Evolutionary conservation across 2,888 invertebrate species (phyloP).

Genomic region (Anticlea derivata): DNA sequence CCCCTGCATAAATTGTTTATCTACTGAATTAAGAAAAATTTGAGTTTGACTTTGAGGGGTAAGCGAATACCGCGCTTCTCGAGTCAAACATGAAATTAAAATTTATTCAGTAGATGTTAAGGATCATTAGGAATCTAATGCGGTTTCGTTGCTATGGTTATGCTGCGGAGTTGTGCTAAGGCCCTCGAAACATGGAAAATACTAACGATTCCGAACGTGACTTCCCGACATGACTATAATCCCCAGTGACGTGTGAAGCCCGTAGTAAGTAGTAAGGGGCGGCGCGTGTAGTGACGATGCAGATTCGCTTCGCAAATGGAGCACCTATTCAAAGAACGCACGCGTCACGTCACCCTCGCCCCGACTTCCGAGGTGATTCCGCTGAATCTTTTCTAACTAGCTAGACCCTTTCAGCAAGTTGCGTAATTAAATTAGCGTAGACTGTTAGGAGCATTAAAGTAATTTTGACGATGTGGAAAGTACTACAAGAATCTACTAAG

Average conservation of each 20-base stretch:
- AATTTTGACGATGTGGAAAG: background rate
- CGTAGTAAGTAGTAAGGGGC: constrained; percentile 11
- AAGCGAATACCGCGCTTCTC: no score
- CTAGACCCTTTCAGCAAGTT: constrained; percentile 36
- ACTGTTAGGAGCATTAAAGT: constrained; percentile 6
- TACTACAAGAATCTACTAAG: background rate
- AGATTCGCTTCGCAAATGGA: constrained; percentile 58
- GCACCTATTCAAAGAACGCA: constrained; percentile 57
- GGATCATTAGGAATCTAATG: no score
- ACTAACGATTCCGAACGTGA: constrained; percentile 20
- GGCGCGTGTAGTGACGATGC: constrained; percentile 63
- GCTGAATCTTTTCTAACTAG: constrained; percentile 40
- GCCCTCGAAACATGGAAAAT: constrained; percentile 17
- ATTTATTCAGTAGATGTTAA: no score
- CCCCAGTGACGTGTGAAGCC: constrained; percentile 17
- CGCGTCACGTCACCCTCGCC: constrained; percentile 56
- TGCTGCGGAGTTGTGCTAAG: no score
- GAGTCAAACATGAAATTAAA: no score
- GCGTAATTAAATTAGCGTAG: constrained; percentile 24
- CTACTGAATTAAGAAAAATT: no score
- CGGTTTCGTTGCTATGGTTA: no score
- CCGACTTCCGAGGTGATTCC: constrained; percentile 44
- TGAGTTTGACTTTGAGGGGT: no score
- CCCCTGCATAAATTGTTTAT: constrained; percentile 4
- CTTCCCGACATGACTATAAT: constrained; percentile 22